A percentile compares a stretch with the other conserved stretches of the same genome.
Evolutionary conservation across 2,113 vertebrate genomes (phyloP).

Genomic region (Tursiops truncatus): DNA sequence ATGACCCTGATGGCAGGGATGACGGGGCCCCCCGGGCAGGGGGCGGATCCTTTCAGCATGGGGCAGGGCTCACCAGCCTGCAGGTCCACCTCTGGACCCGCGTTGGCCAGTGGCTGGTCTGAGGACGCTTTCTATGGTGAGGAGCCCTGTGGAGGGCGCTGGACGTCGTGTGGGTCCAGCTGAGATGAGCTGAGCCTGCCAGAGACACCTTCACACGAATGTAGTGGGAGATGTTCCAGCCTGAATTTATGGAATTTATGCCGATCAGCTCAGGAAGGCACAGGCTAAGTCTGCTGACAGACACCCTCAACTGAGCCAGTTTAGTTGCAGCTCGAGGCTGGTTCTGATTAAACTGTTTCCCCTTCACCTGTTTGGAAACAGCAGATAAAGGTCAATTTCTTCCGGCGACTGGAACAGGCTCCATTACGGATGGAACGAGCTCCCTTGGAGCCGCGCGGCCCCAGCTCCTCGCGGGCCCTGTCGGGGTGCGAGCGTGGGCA

Average conservation of each 20-base stretch:
- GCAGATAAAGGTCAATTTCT: not conserved
- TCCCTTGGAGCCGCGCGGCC: not conserved
- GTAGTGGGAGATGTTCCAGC: fast-evolving
- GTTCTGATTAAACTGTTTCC: not conserved
- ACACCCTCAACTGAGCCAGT: fast-evolving
- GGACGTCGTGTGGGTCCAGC: fast-evolving
- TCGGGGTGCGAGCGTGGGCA: fast-evolving
- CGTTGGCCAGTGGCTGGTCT: fast-evolving
- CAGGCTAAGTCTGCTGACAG: fast-evolving
- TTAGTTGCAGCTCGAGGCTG: fast-evolving
- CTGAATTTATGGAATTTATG: fast-evolving
- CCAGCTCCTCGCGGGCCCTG: fast-evolving
- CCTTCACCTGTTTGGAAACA: not conserved
- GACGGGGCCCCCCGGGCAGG: no score
- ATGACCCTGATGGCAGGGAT: fast-evolving
- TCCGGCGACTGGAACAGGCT: not conserved
- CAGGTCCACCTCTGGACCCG: fast-evolving
- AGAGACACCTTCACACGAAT: not conserved
- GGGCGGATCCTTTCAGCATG: not conserved
- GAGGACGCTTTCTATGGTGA: not conserved
- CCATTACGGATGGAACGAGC: fast-evolving
- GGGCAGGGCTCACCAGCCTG: fast-evolving
- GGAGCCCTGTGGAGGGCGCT: not conserved
- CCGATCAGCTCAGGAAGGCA: fast-evolving
- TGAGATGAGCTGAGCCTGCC: not conserved